phyloP scores from a whole-genome alignment of 2,113 vertebrate species.

The Sapayoa aenigma region DNA sequence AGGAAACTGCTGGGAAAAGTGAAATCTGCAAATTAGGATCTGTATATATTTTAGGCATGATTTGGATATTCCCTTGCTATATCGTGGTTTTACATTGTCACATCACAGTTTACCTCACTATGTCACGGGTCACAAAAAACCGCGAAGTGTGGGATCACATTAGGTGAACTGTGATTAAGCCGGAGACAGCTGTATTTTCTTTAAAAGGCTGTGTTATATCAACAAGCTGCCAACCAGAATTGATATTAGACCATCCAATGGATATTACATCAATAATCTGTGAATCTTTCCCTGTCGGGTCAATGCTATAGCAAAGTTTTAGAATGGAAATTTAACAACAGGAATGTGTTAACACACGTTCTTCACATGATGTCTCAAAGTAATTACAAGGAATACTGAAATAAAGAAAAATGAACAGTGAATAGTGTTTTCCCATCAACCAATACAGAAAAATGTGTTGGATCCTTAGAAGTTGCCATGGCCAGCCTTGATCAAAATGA shows the following conservation, averaged over 20 bases:
- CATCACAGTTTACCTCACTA: too few relatives aligned
- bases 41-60: too few relatives aligned
- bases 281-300: background rate
- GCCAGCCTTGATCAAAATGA: conserved; percentile 5
- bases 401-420: conserved; percentile 37
- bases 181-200: too few relatives aligned
- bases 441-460: conserved; percentile 34
- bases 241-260: conserved; percentile 29
- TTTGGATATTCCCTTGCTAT: too few relatives aligned
- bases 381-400: conserved; percentile 46
- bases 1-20: too few relatives aligned
- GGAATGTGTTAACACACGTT: background rate
- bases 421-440: conserved; percentile 19
- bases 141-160: too few relatives aligned
- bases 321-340: conserved; percentile 4
- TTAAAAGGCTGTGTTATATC: background rate
- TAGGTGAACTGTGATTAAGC: too few relatives aligned
- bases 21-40: too few relatives aligned
- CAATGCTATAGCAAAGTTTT: background rate
- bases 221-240: conserved; percentile 48
- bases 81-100: too few relatives aligned
- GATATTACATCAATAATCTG: conserved; percentile 56
- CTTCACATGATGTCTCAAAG: background rate
- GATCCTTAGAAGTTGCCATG: conserved; percentile 1
- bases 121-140: too few relatives aligned